These are phyloP conservation scores for Nasua narica DNA, from an alignment of 2,797 vertebrate genomes.

Conservation along the genomic window DNA sequence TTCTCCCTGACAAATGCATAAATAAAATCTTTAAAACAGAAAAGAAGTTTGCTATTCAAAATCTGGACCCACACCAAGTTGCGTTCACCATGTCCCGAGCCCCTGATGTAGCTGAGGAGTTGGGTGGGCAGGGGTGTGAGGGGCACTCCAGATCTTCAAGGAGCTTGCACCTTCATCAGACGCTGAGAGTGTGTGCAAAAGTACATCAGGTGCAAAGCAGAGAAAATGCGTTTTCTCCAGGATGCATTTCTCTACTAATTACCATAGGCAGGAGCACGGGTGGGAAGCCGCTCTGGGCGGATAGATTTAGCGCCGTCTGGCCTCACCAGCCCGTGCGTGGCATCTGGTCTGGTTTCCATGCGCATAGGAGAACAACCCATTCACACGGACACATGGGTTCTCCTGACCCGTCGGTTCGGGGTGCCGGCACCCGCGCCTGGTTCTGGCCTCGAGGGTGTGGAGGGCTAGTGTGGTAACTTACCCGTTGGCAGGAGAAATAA, in stretches of 20 bases:
- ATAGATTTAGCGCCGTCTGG: rapidly evolving
- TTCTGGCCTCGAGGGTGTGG: no score
- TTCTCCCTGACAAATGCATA: not conserved
- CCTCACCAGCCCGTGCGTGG: not conserved
- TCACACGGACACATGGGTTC: rapidly evolving
- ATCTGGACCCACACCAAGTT: not conserved
- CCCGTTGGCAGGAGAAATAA: not conserved
- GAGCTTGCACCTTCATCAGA: not conserved
- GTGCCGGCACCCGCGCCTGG: rapidly evolving
- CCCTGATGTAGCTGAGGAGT: no score
- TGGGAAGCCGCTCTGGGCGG: not conserved
- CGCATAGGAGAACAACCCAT: not conserved
- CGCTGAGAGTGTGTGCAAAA: not conserved
- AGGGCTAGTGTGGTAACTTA: no score
- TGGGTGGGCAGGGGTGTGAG: not conserved
- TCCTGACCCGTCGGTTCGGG: not conserved
- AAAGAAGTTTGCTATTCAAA: not conserved
- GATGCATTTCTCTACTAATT: not conserved
- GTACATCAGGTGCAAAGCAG: not conserved
- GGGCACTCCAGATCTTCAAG: no score
- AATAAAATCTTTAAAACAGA: not conserved
- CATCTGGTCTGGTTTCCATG: no score
- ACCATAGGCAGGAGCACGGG: rapidly evolving
- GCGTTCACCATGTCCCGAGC: not conserved
- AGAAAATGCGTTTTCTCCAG: not conserved